Conservation (phyloP, 2,113 vertebrate species). For the Hepsetus odoe region DNA sequence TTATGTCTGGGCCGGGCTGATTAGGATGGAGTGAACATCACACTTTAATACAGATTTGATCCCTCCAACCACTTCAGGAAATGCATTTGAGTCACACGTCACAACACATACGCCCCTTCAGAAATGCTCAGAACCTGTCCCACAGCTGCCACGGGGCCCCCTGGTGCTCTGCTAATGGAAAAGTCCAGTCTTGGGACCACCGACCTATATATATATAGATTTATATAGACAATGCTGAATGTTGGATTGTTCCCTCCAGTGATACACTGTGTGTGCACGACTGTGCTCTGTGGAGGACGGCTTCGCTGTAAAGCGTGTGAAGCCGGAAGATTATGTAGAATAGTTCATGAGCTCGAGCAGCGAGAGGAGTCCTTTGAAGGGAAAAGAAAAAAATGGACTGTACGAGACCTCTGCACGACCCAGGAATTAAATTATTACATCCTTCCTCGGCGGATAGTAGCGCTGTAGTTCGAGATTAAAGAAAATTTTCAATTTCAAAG, state of each 20-base stretch:
- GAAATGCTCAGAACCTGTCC: too few relatives aligned
- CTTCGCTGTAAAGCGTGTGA: neutral
- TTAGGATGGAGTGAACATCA: too few relatives aligned
- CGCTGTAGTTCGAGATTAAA: neutral
- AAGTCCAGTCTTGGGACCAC: too few relatives aligned
- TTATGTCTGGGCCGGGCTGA: too few relatives aligned
- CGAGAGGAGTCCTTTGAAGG: conserved; percentile 16
- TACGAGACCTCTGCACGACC: conserved; percentile 28
- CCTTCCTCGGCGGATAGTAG: neutral
- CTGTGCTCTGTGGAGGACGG: neutral
- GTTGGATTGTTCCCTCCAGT: neutral
- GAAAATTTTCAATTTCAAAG: conserved; percentile 17
- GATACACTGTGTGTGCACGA: neutral
- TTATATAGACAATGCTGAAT: neutral
- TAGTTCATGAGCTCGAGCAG: neutral
- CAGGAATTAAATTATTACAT: conserved; percentile 32
- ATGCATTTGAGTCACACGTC: too few relatives aligned
- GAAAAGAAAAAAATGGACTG: neutral
- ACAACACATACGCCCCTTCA: too few relatives aligned
- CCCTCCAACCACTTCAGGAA: too few relatives aligned
- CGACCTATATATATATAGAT: too few relatives aligned
- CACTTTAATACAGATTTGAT: too few relatives aligned
- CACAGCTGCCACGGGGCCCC: too few relatives aligned
- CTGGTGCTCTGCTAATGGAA: too few relatives aligned
- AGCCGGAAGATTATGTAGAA: neutral